phyloP scores from a whole-genome alignment of 2,113 vertebrate species.

The Electrona antarctica region DNA sequence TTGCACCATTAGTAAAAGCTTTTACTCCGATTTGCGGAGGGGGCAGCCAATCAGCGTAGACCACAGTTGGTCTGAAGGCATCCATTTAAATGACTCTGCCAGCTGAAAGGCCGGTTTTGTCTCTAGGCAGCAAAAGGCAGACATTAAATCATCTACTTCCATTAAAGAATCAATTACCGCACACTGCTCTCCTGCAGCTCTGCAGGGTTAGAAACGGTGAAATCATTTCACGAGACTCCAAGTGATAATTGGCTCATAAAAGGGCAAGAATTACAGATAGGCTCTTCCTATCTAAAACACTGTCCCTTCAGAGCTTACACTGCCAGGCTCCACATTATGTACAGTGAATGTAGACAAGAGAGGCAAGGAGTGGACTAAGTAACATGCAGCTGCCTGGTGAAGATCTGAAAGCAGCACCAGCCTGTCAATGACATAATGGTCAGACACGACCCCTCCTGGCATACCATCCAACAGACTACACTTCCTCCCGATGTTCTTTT shows the following conservation, averaged over 20 bases:
- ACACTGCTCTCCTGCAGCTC: slow-evolving; percentile 84
- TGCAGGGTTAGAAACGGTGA: slow-evolving; percentile 81
- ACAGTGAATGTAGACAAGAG: slow-evolving; percentile 2
- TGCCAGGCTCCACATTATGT: slow-evolving; percentile 6
- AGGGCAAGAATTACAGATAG: slow-evolving; percentile 64
- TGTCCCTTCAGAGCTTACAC: neutral
- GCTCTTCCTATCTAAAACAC: neutral
- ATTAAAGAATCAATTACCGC: slow-evolving; percentile 97
- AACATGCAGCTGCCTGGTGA: no score
- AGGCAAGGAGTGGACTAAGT: no score
- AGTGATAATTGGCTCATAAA: neutral
- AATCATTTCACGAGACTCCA: slow-evolving; percentile 81
- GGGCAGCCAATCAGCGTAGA: slow-evolving; percentile 59
- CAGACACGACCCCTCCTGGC: no score
- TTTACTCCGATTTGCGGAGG: slow-evolving; percentile 41
- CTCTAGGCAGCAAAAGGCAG: slow-evolving; percentile 80
- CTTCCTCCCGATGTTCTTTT: no score
- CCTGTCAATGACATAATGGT: no score
- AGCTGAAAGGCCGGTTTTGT: slow-evolving; percentile 86
- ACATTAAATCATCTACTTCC: slow-evolving; percentile 93
- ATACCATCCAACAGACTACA: no score
- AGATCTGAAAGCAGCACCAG: no score
- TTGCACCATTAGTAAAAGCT: slow-evolving; percentile 55
- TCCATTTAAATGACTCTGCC: slow-evolving; percentile 82
- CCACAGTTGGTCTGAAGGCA: slow-evolving; percentile 78